A percentile compares a stretch with the other conserved stretches of the same genome.
Conservation (phyloP, 2,888 invertebrate species). For the Cosmia pyralina region DNA sequence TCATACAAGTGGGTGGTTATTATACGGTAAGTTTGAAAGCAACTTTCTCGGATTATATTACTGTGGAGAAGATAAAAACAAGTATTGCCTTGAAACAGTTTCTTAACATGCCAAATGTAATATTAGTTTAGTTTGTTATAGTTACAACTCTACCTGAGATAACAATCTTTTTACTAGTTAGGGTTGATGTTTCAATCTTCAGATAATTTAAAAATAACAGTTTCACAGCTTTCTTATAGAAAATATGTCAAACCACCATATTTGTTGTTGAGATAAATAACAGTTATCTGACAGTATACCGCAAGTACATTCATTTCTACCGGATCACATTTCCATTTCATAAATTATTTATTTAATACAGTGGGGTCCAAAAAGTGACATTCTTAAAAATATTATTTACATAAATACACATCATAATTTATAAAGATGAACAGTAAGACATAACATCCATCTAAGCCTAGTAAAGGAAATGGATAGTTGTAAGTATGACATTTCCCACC, state of each 20-base stretch:
- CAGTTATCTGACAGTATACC: neutral
- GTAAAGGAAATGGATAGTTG: conserved; percentile 1
- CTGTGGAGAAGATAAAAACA: neutral
- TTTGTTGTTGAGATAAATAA: neutral
- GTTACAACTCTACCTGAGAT: too few relatives aligned
- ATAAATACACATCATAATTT: conserved; percentile 3
- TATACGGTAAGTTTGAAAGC: neutral
- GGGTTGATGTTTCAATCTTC: neutral
- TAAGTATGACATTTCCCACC: neutral
- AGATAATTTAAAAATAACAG: neutral
- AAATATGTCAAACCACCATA: neutral
- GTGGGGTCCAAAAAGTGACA: neutral
- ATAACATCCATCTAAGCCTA: neutral
- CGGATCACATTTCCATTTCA: conserved; percentile 1
- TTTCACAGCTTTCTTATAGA: neutral
- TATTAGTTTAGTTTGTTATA: neutral
- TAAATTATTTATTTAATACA: neutral
- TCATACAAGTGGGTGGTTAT: neutral
- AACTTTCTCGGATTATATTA: neutral
- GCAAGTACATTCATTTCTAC: neutral
- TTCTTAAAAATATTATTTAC: conserved; percentile 36
- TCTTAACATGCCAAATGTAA: neutral
- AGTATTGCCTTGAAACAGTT: neutral
- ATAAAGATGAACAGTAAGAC: neutral
- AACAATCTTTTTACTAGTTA: neutral